phyloP scores from a whole-genome alignment of 2,113 vertebrate genomes.

The Poecilia latipinna region DNA sequence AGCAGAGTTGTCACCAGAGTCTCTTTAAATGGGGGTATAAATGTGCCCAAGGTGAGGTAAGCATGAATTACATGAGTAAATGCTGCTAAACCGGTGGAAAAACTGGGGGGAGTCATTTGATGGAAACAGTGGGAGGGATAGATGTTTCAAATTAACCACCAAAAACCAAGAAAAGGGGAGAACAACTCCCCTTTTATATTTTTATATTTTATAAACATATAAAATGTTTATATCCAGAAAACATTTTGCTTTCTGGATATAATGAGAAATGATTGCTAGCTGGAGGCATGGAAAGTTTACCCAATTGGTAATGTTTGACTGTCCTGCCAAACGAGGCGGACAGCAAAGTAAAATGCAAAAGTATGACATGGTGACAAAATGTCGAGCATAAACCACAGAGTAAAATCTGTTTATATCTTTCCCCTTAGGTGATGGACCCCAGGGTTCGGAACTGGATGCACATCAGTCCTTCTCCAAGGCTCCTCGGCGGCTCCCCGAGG shows the following conservation, averaged over 20 bases:
- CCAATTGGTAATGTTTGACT: too few relatives aligned
- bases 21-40: neutral
- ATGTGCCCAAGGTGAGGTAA: neutral
- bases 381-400: neutral
- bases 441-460: slow-evolving; percentile 59
- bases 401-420: neutral
- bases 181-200: too few relatives aligned
- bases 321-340: too few relatives aligned
- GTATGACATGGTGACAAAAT: neutral
- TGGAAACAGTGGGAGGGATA: too few relatives aligned
- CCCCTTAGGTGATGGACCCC: slow-evolving; percentile 61
- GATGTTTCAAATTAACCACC: too few relatives aligned
- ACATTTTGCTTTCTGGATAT: too few relatives aligned
- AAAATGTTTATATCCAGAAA: too few relatives aligned
- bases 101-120: neutral
- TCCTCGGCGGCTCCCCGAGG: slow-evolving; percentile 66
- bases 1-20: too few relatives aligned
- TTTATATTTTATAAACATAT: too few relatives aligned
- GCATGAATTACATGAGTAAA: neutral
- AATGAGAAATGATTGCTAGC: too few relatives aligned
- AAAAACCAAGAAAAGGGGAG: too few relatives aligned
- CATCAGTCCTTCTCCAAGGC: slow-evolving; percentile 70
- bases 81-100: neutral
- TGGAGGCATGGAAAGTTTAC: too few relatives aligned
- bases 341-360: neutral